phyloP scores from a whole-genome alignment of 2,113 vertebrate species.

The Melospiza georgiana region DNA sequence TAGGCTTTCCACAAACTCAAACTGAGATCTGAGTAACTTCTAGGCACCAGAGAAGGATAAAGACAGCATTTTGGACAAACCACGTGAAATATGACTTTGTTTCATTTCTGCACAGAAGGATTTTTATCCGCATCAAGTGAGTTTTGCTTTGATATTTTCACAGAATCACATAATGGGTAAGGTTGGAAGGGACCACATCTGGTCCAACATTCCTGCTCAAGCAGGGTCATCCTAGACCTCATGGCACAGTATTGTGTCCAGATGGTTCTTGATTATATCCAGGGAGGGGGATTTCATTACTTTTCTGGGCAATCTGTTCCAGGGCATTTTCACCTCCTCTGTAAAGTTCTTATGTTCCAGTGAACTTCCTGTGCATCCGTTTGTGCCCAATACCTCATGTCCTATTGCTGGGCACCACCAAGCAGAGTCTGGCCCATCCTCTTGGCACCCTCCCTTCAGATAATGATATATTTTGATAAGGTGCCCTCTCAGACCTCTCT shows the following conservation, averaged over 20 bases:
- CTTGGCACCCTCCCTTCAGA: not conserved
- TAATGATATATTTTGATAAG: not conserved
- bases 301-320: not conserved
- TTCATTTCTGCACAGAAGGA: not conserved
- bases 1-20: not conserved
- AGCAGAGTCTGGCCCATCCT: not conserved
- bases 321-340: not conserved
- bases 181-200: not conserved
- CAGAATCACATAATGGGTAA: not conserved
- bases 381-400: not conserved
- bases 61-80: not conserved
- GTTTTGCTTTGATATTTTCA: not conserved
- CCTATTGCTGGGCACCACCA: not conserved
- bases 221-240: not conserved
- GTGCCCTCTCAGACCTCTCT: not conserved
- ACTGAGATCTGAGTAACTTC: not conserved
- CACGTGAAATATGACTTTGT: not conserved
- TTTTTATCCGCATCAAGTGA: not conserved
- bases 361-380: not conserved
- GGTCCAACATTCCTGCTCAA: not conserved
- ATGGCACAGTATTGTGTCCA: not conserved
- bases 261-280: not conserved
- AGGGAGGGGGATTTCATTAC: not conserved
- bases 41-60: not conserved
- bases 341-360: not conserved